These are phyloP conservation scores for Phalangium opilio DNA, from an alignment of 2,888 invertebrate genomes.

Conservation along the genomic window DNA sequence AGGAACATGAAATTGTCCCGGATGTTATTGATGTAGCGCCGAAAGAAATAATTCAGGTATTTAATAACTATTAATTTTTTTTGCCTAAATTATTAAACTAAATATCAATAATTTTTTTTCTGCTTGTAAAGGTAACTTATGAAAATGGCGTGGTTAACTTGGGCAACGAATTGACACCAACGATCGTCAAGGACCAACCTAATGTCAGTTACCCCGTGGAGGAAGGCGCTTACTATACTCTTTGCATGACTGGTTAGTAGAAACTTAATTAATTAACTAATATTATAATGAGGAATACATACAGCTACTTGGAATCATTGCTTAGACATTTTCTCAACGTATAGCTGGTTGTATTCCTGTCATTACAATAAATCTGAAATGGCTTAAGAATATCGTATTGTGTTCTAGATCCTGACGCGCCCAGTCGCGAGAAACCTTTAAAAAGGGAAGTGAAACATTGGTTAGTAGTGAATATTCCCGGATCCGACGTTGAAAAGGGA, in stretches of 20 bases:
- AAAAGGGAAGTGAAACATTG: conserved; percentile 36
- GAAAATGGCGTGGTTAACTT: conserved; percentile 26
- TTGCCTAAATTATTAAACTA: too few relatives aligned
- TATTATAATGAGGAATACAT: neutral
- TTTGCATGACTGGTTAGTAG: conserved; percentile 59
- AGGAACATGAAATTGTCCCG: too few relatives aligned
- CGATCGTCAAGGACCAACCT: conserved; percentile 57
- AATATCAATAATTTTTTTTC: too few relatives aligned
- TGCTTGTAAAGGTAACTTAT: conserved; percentile 25
- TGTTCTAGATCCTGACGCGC: conserved; percentile 34
- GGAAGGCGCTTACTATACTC: conserved; percentile 44
- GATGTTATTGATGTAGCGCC: too few relatives aligned
- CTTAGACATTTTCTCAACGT: too few relatives aligned
- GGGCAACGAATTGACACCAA: conserved; percentile 59
- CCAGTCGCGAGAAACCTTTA: conserved; percentile 31
- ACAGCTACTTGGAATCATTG: too few relatives aligned
- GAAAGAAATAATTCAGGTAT: too few relatives aligned
- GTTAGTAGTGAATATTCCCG: conserved; percentile 35
- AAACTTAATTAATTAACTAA: neutral
- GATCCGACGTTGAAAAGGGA: conserved; percentile 29
- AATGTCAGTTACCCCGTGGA: conserved; percentile 46
- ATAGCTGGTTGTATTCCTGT: too few relatives aligned
- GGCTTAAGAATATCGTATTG: too few relatives aligned
- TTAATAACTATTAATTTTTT: too few relatives aligned
- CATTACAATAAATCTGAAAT: too few relatives aligned